Evolutionary conservation across 1,140 invertebrate species (phyloP).

Genomic region (Paraescarpia echinospica): DNA sequence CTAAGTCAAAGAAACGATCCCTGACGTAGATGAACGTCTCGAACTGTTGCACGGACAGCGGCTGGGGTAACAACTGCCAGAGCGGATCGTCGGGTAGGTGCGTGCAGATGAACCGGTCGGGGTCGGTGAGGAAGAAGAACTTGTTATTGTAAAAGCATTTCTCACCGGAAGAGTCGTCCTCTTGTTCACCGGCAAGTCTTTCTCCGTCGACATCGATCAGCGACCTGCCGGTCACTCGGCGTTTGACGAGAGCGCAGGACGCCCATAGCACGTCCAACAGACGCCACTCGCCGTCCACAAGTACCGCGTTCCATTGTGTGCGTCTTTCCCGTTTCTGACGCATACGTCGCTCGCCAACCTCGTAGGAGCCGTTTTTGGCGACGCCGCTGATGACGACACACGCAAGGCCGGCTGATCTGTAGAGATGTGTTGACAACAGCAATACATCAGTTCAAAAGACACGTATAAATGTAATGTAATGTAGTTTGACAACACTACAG

Average conservation of each 20-base stretch:
- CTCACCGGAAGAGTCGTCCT: neutral
- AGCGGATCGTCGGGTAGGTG: conserved; percentile 47
- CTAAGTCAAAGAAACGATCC: conserved; percentile 49
- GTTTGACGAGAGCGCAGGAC: conserved; percentile 47
- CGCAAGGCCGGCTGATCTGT: conserved; percentile 49
- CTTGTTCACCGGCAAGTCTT: neutral
- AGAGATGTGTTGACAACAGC: neutral
- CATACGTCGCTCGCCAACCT: conserved; percentile 37
- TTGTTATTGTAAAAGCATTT: conserved; percentile 43
- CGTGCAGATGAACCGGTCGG: conserved; percentile 48
- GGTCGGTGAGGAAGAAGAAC: conserved; percentile 54
- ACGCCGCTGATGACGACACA: conserved; percentile 53
- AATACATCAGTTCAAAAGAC: neutral
- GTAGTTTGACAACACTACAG: too few relatives aligned
- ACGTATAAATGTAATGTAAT: neutral
- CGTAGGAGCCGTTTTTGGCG: conserved; percentile 55
- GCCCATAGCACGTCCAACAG: conserved; percentile 56
- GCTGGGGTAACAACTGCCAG: conserved; percentile 48
- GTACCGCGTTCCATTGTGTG: conserved; percentile 57
- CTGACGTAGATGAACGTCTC: conserved; percentile 43
- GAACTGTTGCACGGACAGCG: conserved; percentile 38
- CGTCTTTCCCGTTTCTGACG: neutral
- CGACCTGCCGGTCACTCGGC: neutral
- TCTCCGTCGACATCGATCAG: neutral
- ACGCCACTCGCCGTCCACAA: conserved; percentile 47